phyloP scores from a whole-genome alignment of 2,888 invertebrate species.

The Tenodera sinensis region DNA sequence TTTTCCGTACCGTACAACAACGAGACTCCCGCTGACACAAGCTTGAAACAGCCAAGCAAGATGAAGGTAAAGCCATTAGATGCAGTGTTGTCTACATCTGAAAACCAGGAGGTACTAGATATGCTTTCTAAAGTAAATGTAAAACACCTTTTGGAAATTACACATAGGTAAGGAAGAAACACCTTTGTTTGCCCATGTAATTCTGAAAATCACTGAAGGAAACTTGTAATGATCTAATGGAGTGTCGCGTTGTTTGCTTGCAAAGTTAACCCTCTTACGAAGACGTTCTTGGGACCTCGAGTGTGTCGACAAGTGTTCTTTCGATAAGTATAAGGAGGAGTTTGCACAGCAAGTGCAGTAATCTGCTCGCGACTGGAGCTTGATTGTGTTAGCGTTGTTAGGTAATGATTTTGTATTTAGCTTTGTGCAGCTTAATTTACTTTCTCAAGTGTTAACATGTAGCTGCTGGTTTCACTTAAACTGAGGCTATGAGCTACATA shows the following conservation, averaged over 20 bases:
- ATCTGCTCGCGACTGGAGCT: neutral
- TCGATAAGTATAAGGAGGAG: neutral
- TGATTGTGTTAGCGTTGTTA: neutral
- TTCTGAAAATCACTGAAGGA: no score
- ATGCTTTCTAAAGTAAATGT: no score
- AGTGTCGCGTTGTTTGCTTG: neutral
- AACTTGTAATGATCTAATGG: neutral
- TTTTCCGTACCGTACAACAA: no score
- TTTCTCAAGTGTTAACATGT: neutral
- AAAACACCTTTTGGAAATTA: no score
- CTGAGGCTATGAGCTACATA: no score
- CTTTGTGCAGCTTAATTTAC: neutral
- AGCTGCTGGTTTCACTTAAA: neutral
- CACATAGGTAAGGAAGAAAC: no score
- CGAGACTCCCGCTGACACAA: no score
- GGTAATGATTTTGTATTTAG: neutral
- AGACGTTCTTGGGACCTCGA: neutral
- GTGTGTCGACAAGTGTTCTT: neutral
- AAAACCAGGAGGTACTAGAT: no score
- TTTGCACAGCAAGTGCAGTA: neutral
- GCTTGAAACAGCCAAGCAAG: no score
- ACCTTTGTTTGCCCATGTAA: no score
- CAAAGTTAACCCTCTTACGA: neutral
- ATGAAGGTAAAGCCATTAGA: no score
- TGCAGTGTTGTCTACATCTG: no score